Base-by-base conservation (phyloP, 2,113 vertebrate genomes). In the Oncorhynchus nerka region DNA sequence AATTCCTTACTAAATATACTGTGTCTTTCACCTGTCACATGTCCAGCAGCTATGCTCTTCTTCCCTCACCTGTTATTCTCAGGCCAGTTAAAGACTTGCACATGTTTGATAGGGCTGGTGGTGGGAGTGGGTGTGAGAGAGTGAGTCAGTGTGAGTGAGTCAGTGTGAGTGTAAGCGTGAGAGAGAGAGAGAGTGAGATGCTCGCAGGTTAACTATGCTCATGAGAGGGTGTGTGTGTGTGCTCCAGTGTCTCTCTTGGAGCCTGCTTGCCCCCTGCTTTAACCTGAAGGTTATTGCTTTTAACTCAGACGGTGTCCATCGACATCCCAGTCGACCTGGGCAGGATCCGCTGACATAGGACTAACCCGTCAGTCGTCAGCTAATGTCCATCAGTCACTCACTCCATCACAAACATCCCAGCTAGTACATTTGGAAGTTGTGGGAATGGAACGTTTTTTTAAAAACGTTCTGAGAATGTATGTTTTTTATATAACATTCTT, bases 341-440 rank as follows among this genome's bases (percentile, higher is more conserved):
- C 83, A 83, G 85, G 84, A 85, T 73, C 51, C 16, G 87, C 86
- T 89, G 88, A 90, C 86, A 72, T 68, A 71, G 83, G 74, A 78
- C 76, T 81, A 80, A 68, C 76, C 45, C 70, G 1, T 66, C 22
- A n/a, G 28, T 66, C 64, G 4, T 30, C 64, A 66, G 64, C 20
- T 28, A 28, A 13, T 77, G 64, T 64, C 55, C 77, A 75, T 74
- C 28, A 49, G 68, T 75, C 67, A 81, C 59, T 69, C 39, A 16
- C 65, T 69, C 61, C 39, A 45, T 57, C 34, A 34, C 30, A 30
- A 24, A 66, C 64, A 15, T 26, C 24, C 39, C 39, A 45, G 39
- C 39, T 45, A 45, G 39, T 11, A 45, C 39, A 45, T 45, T 45
- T 45, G 39, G 39, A 12, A 45, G 39, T 45, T 45, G 39, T 45